Evolutionary conservation across 1,140 invertebrate species (phyloP).

Genomic region (Cecropterus lyciades): DNA sequence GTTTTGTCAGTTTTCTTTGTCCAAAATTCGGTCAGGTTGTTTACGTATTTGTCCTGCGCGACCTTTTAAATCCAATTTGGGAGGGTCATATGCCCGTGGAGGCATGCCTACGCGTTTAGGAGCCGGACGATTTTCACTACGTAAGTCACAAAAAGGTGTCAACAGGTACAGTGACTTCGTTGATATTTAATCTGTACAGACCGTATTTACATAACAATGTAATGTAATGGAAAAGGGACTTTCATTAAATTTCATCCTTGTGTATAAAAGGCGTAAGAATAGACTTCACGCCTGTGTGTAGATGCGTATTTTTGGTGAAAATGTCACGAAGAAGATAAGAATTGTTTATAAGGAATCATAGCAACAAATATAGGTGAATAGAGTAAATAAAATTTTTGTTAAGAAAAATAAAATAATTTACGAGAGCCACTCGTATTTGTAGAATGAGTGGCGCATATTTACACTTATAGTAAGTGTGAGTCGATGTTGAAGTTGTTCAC

Average conservation of each 20-base stretch:
- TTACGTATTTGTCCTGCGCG: constrained; percentile 38
- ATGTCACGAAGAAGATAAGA: too few relatives aligned
- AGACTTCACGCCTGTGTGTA: constrained; percentile 26
- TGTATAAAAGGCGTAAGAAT: constrained; percentile 8
- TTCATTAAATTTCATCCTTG: constrained; percentile 18
- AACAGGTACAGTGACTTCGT: constrained; percentile 31
- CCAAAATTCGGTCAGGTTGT: constrained; percentile 40
- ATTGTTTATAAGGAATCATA: too few relatives aligned
- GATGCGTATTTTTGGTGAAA: neutral
- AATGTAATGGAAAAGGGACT: constrained; percentile 32
- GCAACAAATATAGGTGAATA: too few relatives aligned
- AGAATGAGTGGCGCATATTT: too few relatives aligned
- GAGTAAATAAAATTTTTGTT: too few relatives aligned
- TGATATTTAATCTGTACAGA: constrained; percentile 35
- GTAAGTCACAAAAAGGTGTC: constrained; percentile 35
- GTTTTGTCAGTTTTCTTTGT: neutral
- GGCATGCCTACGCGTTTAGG: constrained; percentile 24
- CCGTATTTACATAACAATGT: constrained; percentile 34
- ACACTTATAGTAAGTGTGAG: too few relatives aligned
- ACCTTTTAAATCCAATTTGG: constrained; percentile 46
- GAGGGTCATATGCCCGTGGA: constrained; percentile 32
- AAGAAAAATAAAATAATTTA: too few relatives aligned
- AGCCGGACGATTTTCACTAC: constrained; percentile 27
- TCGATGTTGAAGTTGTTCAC: too few relatives aligned
- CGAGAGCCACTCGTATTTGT: too few relatives aligned